These are phyloP conservation scores for Zapornia atra DNA, from an alignment of 2,113 vertebrate species.

Conservation along the genomic window DNA sequence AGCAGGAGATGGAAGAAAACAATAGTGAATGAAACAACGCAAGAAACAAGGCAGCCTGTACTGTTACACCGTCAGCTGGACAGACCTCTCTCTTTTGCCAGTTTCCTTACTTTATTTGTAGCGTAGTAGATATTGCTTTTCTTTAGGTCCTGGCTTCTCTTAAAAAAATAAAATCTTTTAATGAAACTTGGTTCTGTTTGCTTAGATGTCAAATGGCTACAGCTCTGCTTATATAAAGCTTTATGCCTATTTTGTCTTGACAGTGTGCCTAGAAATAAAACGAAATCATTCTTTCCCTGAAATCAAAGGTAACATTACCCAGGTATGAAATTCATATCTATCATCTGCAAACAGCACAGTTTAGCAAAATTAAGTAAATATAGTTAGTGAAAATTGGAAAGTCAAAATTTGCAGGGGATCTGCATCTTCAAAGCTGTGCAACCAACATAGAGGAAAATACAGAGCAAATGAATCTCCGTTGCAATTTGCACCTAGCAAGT, in stretches of 20 bases:
- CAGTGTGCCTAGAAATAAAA: not conserved
- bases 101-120: not conserved
- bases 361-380: not conserved
- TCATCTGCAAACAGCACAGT: not conserved
- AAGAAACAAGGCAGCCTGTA: not conserved
- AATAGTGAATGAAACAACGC: not conserved
- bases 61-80: not conserved
- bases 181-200: not conserved
- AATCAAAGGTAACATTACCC: not conserved
- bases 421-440: conserved; percentile 22
- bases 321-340: not conserved
- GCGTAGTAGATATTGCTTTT: not conserved
- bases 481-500: conserved; percentile 37
- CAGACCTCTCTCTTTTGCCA: not conserved
- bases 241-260: not conserved
- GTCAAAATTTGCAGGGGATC: not conserved
- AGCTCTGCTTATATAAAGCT: not conserved
- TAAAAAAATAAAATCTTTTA: not conserved
- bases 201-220: not conserved
- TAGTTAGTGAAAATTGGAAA: not conserved
- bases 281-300: not conserved
- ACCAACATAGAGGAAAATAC: not conserved
- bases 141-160: not conserved
- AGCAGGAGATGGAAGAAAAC: not conserved
- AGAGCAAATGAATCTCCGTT: not conserved